Base-by-base conservation (phyloP, 2,113 vertebrate species). In the Elgaria multicarinata region DNA sequence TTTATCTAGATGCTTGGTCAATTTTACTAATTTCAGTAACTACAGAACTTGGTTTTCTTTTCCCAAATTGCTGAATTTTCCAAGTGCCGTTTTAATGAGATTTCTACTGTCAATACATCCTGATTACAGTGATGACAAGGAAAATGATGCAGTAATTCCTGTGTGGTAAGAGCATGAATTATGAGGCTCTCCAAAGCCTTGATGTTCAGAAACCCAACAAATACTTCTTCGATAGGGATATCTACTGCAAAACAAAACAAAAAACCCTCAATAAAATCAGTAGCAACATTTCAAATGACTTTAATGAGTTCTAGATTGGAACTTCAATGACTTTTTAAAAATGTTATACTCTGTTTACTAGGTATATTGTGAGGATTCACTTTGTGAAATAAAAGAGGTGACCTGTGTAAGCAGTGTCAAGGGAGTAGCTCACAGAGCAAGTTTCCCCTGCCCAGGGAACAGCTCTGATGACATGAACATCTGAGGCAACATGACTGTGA, bases 31-130 rank as follows among this genome's bases (percentile, higher is more conserved):
- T 42, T 44, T 42, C 12, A 87, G 8, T 31, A 75, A 75, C 12
- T 20, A 4, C 9, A 0, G 1, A 46, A 28, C 36, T 72, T 4
- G n/a, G 1, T 0, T 0, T 24, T 6, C 24, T 64, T 74, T 82
- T n/a, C 58, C 44, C 46, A 69, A 1, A 7, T 64, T 62, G 1
- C 31, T 71, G n/a, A 24, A 33, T n/a, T 14, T 84, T 50, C 22
- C 2, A 44, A 92, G 69, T 64, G 28, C 1, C n/a, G 28, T 26
- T 24, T 66, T 28, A 82, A 31, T 0, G 13, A 36, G 36, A 22
- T 18, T 22, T 36, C 33, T 18, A 76, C 24, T 84, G 76, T 72
- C 64, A 84, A 78, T 50, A 64, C 72, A 79, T 31, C 80, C 31
- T 6, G 9, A 80, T 77, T 67, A 87, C 55, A 77, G 50, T 39